phyloP scores from a whole-genome alignment of 1,140 invertebrate species.

The Neuroterus valhalla region DNA sequence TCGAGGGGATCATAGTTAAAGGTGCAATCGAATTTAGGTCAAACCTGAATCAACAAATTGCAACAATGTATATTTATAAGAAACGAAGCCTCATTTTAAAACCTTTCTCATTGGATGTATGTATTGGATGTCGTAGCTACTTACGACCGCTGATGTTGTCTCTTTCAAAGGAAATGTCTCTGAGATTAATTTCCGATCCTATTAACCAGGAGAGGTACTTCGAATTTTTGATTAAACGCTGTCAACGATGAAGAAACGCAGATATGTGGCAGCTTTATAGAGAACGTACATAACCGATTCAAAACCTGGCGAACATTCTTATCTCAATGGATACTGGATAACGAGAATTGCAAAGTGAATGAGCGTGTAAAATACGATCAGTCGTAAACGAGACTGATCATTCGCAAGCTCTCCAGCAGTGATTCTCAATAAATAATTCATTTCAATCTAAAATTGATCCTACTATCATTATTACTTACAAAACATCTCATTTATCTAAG shows the following conservation, averaged over 20 bases:
- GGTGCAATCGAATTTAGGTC: not conserved
- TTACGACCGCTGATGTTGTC: too few relatives aligned
- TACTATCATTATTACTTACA: not conserved
- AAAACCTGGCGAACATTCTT: conserved; percentile 12
- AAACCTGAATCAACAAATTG: not conserved
- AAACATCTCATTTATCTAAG: not conserved
- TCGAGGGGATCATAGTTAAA: conserved; percentile 20
- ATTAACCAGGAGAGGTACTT: not conserved
- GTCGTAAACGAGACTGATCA: conserved; percentile 8
- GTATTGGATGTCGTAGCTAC: too few relatives aligned
- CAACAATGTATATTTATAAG: too few relatives aligned
- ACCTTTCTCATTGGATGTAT: too few relatives aligned
- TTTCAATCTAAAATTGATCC: conserved; percentile 1
- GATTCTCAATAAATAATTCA: conserved; percentile 13
- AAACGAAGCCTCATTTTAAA: too few relatives aligned
- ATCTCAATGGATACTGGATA: conserved; percentile 29
- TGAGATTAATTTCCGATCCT: too few relatives aligned
- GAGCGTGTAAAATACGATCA: conserved; percentile 44
- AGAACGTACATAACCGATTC: not conserved
- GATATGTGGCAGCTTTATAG: not conserved
- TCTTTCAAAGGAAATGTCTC: too few relatives aligned
- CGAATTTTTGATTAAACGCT: not conserved
- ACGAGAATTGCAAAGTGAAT: conserved; percentile 30
- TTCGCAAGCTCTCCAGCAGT: conserved; percentile 7
- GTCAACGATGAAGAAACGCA: not conserved